These are phyloP conservation scores for Orestias chungarensis DNA, from an alignment of 2,797 vertebrate species.

Conservation along the genomic window DNA sequence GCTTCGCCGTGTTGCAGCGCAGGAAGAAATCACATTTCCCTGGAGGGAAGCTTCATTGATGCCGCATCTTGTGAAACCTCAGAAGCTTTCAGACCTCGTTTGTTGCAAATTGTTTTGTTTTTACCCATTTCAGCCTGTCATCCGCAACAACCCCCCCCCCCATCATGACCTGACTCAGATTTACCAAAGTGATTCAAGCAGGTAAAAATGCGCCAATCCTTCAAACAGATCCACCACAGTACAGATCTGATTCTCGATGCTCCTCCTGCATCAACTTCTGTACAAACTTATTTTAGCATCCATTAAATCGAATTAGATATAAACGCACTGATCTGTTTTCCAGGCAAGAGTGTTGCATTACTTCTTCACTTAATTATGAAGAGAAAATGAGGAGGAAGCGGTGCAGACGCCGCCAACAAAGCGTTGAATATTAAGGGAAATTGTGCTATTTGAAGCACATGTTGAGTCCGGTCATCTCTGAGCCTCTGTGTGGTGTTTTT, in stretches of 20 bases:
- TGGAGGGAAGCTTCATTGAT: too few relatives aligned
- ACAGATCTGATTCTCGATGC: too few relatives aligned
- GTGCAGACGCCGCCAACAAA: slow-evolving; percentile 14
- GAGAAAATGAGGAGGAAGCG: slow-evolving; percentile 1
- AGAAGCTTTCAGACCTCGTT: too few relatives aligned
- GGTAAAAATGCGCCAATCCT: too few relatives aligned
- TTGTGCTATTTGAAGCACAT: slow-evolving; percentile 30
- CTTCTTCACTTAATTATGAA: slow-evolving; percentile 21
- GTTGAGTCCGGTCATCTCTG: background rate
- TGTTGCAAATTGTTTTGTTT: background rate
- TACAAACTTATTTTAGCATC: background rate
- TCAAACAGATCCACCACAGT: background rate
- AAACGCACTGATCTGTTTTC: background rate
- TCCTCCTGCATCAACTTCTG: background rate
- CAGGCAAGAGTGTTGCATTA: background rate
- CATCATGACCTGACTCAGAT: too few relatives aligned
- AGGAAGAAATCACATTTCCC: too few relatives aligned
- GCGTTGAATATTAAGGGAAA: slow-evolving; percentile 40
- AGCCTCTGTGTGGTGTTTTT: background rate
- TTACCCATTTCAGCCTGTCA: slow-evolving; percentile 36
- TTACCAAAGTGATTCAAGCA: too few relatives aligned
- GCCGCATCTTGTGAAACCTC: too few relatives aligned
- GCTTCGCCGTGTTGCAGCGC: too few relatives aligned
- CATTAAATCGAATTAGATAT: background rate
- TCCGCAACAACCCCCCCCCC: slow-evolving; percentile 20